Evolutionary conservation across 2,113 vertebrate genomes (phyloP), one percentile per base, ranked within the genome.

Genomic region (Turdus rufiventris): DNA sequence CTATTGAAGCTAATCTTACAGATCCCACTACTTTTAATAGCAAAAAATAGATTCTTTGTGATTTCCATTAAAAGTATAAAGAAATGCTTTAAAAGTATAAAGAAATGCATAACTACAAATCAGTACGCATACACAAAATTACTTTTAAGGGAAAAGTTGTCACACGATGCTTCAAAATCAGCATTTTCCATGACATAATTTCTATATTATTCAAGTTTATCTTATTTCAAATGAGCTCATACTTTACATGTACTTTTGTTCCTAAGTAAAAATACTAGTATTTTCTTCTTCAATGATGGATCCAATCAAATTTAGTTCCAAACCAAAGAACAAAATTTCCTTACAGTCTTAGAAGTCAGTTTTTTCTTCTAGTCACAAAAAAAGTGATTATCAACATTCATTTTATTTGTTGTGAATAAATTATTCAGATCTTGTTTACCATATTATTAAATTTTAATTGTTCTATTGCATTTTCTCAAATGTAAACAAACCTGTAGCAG

Each of bases 391-490:
- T 95, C 58, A 94, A 88, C 86, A 61, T 89, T 72, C 50, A 87
- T 96, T 98, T 97, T 94, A 97, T 96, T 97, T 95, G 57, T 75
- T 94, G 70, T 91, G 94, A 97, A 95, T 98, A 97, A 97, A 98
- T 97, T 98, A 97, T 97, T 98, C 95, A 97, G 91, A 57, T 91
- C 83, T 96, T 98, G 95, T 97, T 98, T 98, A 97, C 89, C 87
- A 96, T 96, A 97, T 95, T 96, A 98, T 98, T 97, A 98, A 98
- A 97, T 96, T 98, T 98, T 98, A 97, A 98, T 97, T 97, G 92
- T 97, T 90, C 76, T 72, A 79, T 94, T 89, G 92, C 94, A 92
- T 96, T 97, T 94, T 96, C 94, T 97, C n/a, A 75, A 96, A 95
- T 94, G 92, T 96, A 97, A 97, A 96, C 47, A 87, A 96, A 95